These are phyloP conservation scores for Meriones psammophilus DNA, from an alignment of 2,797 vertebrate species.

Conservation along the genomic window DNA sequence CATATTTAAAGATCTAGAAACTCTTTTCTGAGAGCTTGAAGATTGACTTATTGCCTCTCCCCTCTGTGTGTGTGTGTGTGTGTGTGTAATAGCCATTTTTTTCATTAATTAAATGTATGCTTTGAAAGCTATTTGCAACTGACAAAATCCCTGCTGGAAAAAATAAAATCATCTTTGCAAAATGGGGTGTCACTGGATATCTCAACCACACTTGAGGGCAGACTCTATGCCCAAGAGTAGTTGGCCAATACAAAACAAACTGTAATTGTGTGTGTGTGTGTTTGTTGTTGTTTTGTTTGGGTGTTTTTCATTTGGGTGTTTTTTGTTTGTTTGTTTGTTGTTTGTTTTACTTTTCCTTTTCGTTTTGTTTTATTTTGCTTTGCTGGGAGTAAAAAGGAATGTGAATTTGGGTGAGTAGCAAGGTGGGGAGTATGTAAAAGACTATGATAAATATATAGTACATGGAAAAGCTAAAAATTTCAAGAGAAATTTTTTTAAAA, in stretches of 20 bases:
- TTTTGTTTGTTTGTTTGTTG: background rate
- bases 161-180: background rate
- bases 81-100: background rate
- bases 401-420: background rate
- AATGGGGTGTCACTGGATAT: background rate
- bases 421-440: background rate
- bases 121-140: background rate
- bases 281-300: background rate
- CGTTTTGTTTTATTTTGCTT: background rate
- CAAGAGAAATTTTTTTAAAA: background rate
- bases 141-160: background rate
- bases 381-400: background rate
- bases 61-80: no score
- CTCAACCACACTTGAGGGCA: background rate
- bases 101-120: background rate
- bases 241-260: background rate
- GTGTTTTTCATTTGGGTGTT: background rate
- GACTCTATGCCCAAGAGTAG: background rate
- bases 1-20: slow-evolving; percentile 48
- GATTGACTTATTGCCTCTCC: background rate
- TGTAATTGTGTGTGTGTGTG: background rate
- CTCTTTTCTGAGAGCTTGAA: background rate
- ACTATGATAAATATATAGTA: background rate
- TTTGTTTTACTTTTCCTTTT: background rate
- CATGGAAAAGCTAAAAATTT: background rate